These are phyloP conservation scores for Phrynocephalus guinanensis DNA, from an alignment of 2,797 vertebrate species.

Conservation along the genomic window DNA sequence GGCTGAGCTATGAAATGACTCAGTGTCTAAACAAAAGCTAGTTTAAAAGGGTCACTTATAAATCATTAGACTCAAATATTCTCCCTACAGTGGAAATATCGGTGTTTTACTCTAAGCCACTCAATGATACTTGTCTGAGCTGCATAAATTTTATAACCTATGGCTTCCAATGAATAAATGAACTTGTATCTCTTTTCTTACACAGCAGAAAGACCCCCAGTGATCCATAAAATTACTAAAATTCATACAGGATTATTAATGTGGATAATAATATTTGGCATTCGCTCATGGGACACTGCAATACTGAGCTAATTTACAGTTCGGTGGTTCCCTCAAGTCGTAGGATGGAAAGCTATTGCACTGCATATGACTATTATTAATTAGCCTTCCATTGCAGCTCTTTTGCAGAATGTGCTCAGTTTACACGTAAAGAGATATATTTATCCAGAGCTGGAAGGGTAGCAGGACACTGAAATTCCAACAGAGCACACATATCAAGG, in stretches of 20 bases:
- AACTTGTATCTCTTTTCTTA: slow-evolving; percentile 9
- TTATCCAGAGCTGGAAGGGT: slow-evolving; percentile 46
- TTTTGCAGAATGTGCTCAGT: slow-evolving; percentile 54
- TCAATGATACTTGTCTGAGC: neutral
- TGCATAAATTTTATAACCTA: neutral
- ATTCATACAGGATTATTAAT: slow-evolving; percentile 66
- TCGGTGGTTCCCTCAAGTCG: slow-evolving; percentile 59
- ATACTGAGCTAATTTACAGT: slow-evolving; percentile 72
- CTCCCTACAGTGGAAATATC: neutral
- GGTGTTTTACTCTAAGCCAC: neutral
- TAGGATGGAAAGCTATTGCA: slow-evolving; percentile 58
- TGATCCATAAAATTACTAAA: slow-evolving; percentile 68
- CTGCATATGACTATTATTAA: slow-evolving; percentile 72
- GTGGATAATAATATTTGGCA: slow-evolving; percentile 66
- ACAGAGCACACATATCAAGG: slow-evolving; percentile 5
- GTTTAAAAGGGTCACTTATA: neutral
- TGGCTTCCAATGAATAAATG: slow-evolving; percentile 25
- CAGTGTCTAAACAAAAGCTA: slow-evolving; percentile 10
- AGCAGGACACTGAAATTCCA: slow-evolving; percentile 30
- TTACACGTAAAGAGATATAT: slow-evolving; percentile 59
- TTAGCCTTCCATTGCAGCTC: slow-evolving; percentile 53
- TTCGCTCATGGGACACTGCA: slow-evolving; percentile 68
- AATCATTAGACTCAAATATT: neutral
- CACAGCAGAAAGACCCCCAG: slow-evolving; percentile 51
- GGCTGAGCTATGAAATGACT: neutral